Percentiles rank a stretch among this genome's conserved stretches.
phyloP scores from a whole-genome alignment of 2,797 vertebrate genomes.

The Aldrovandia affinis region DNA sequence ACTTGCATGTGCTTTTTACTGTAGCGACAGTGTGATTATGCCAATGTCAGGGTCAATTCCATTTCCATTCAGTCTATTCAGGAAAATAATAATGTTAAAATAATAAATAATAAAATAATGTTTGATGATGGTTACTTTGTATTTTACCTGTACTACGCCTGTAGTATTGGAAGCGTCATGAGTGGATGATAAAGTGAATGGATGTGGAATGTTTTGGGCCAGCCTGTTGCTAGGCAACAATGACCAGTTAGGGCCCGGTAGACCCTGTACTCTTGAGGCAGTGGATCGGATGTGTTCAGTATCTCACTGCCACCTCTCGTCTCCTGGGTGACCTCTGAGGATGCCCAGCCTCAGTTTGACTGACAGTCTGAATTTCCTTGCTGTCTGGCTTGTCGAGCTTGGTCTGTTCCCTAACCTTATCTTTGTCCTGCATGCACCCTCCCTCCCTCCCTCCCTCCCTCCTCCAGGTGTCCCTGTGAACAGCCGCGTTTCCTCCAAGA shows the following conservation, averaged over 20 bases:
- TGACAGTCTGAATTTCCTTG: slow-evolving; percentile 45
- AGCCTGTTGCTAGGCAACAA: slow-evolving; percentile 71
- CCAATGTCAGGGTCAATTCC: too few species aligned
- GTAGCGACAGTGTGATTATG: neutral
- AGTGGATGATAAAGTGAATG: slow-evolving; percentile 45
- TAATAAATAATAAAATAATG: too few species aligned
- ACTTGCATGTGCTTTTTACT: slow-evolving; percentile 12
- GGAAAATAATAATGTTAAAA: too few species aligned
- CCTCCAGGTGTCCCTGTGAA: slow-evolving; percentile 90
- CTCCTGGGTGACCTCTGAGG: slow-evolving; percentile 15
- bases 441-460: slow-evolving; percentile 25
- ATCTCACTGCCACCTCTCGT: neutral
- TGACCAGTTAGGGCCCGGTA: slow-evolving; percentile 44
- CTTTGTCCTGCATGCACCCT: slow-evolving; percentile 30
- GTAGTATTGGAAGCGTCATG: slow-evolving; percentile 43
- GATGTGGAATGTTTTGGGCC: slow-evolving; percentile 31
- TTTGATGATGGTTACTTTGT: too few species aligned
- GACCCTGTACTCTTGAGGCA: slow-evolving; percentile 29
- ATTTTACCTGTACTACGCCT: too few species aligned
- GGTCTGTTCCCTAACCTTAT: slow-evolving; percentile 49
- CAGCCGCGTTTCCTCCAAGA: slow-evolving; percentile 96
- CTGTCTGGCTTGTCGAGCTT: slow-evolving; percentile 45
- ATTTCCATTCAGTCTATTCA: too few species aligned
- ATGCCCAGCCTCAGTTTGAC: slow-evolving; percentile 44
- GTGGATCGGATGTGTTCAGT: neutral